A percentile compares a stretch with the other conserved stretches of the same genome.
These are phyloP conservation scores for Uria aalge DNA, from an alignment of 2,113 vertebrate genomes.

Conservation along the genomic window DNA sequence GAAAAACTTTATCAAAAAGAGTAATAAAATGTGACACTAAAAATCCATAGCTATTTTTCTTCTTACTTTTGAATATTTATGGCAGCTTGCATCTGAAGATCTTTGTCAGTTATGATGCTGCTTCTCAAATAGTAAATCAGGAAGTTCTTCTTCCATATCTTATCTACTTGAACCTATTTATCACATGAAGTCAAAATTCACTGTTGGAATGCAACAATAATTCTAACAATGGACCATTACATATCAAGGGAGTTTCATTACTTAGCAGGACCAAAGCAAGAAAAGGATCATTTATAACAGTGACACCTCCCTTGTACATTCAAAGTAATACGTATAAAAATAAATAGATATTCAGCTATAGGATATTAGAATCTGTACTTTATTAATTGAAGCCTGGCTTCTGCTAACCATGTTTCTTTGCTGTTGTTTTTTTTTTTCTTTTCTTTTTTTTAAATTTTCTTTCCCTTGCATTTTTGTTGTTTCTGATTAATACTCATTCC, in stretches of 20 bases:
- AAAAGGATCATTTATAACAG: neutral
- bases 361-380: neutral
- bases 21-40: neutral
- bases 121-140: neutral
- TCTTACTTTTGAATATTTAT: neutral
- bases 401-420: neutral
- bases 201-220: neutral
- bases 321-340: neutral
- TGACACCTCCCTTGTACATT: neutral
- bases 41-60: neutral
- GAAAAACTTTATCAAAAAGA: neutral
- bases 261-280: neutral
- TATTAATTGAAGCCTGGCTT: neutral
- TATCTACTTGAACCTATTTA: neutral
- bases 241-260: neutral
- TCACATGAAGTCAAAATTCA: neutral
- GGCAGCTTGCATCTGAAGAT: neutral
- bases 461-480: neutral
- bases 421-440: neutral
- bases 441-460: neutral
- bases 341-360: neutral
- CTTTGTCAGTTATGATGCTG: neutral
- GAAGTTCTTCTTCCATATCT: neutral
- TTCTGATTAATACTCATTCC: neutral
- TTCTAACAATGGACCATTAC: neutral